A percentile compares a stretch with the other conserved stretches of the same genome.
These are phyloP conservation scores for Scolopax mira DNA, from an alignment of 2,113 vertebrate genomes.

Conservation along the genomic window DNA sequence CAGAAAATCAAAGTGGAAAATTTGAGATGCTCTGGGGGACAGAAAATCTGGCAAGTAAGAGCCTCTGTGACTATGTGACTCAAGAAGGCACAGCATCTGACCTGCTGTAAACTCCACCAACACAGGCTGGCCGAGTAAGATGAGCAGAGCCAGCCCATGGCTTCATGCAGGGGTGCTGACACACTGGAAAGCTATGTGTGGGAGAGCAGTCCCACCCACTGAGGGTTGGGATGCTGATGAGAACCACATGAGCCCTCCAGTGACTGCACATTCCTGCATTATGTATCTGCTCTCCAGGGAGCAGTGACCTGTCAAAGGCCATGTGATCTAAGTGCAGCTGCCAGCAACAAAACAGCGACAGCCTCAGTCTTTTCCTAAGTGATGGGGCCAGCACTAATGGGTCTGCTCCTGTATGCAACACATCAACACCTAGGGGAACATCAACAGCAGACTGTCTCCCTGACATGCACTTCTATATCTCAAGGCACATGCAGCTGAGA, in stretches of 20 bases:
- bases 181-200: constrained; percentile 62
- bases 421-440: background rate
- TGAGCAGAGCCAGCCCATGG: background rate
- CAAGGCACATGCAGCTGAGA: background rate
- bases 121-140: background rate
- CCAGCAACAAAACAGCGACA: background rate
- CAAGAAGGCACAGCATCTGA: constrained; percentile 15
- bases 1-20: constrained; percentile 40
- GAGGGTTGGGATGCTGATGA: constrained; percentile 60
- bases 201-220: constrained; percentile 60
- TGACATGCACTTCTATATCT: background rate
- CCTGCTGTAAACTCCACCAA: background rate
- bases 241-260: constrained; percentile 72
- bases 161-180: constrained; percentile 49
- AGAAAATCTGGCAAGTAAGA: constrained; percentile 14
- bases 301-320: constrained; percentile 60
- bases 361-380: background rate
- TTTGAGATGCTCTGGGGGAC: background rate
- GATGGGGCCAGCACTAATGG: background rate
- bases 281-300: constrained; percentile 1
- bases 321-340: constrained; percentile 34
- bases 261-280: constrained; percentile 47
- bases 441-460: background rate
- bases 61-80: constrained; percentile 28
- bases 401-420: background rate